Base-by-base conservation (phyloP, 2,797 vertebrate genomes). In the Galago senegalensis region DNA sequence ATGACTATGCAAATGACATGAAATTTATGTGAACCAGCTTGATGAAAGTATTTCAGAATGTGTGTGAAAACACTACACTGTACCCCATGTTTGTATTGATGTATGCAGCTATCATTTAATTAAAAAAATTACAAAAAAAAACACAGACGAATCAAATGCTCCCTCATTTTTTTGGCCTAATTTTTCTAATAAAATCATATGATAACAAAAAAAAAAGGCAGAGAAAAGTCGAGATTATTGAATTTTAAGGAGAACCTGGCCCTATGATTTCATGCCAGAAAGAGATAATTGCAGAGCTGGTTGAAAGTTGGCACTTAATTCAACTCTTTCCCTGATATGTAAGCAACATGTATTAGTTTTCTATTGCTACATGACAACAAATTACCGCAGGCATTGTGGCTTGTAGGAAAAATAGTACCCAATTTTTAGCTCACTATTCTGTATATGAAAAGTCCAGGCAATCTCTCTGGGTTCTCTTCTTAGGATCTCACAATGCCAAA, bases 131-230 rank as follows among this genome's bases (percentile, higher is more conserved):
- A 34, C 34, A 34, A 94, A 95, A 90, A 5, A 56, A 85, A 13
- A 43, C 29, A 79, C 29, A 90, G 16, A 46, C 65, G 18, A 82
- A 94, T 81, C 60, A 90, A 95, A 92, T 49, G 49, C 49, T 49
- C 6, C 31, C 80, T 86, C 17, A 79, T 76, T 58, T 81, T 83
- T 82, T 23, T 0, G 1, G 58, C 21, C 53, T 92, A 73, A 53
- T 82, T 85, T 92, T 88, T 53, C 23, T 12, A 79, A 46, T 70
- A 89, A 92, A 95, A 94, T 82, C n/a, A 61, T 93, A 37, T 18
- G 43, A 87, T 25, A 86, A 40, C 21, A 85, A 81, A 49, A 49
- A 49, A 49, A 49, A 12, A 49, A 49, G 46, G 14, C 11, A 49
- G 46, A 83, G 65, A 6, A 31, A 13, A 80, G 18, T 72, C 63